These are phyloP conservation scores for Microdon myrmicae DNA, from an alignment of 2,888 invertebrate genomes.

Conservation along the genomic window DNA sequence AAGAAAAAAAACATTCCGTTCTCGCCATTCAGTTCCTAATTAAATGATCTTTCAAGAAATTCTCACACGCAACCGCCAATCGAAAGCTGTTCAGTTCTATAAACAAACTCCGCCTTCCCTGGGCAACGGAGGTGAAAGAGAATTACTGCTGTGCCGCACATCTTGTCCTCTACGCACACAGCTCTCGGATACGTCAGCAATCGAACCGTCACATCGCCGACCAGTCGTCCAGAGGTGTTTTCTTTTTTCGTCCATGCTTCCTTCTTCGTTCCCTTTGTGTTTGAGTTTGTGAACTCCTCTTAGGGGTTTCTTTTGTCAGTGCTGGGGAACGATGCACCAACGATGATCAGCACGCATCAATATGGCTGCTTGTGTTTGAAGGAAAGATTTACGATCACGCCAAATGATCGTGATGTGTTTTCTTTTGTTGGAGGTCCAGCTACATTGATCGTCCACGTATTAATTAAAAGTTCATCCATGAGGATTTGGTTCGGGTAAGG, in stretches of 20 bases:
- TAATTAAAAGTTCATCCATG: constrained; percentile 29
- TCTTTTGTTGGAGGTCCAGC: constrained; percentile 44
- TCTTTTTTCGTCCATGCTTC: constrained; percentile 2
- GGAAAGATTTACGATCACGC: constrained; percentile 39
- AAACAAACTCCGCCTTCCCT: constrained; percentile 48
- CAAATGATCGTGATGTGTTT: constrained; percentile 39
- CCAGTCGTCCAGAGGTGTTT: constrained; percentile 42
- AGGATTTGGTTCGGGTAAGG: background rate
- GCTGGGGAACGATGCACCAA: background rate
- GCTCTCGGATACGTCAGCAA: background rate
- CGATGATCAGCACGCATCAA: constrained; percentile 20
- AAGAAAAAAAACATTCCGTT: constrained; percentile 18
- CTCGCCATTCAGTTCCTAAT: constrained; percentile 50
- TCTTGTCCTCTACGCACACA: background rate
- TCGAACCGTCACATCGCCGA: constrained; percentile 41
- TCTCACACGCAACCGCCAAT: constrained; percentile 52
- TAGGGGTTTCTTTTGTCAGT: too few species aligned
- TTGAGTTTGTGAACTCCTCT: too few species aligned
- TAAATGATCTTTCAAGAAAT: constrained; percentile 50
- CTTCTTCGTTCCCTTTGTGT: constrained; percentile 1
- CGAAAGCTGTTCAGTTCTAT: constrained; percentile 43
- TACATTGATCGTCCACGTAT: constrained; percentile 25
- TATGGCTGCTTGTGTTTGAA: constrained; percentile 48
- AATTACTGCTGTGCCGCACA: constrained; percentile 3
- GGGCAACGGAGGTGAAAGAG: background rate